Evolutionary conservation across 1,140 invertebrate genomes (phyloP).

Genomic region (Lepidotrigona ventralis): DNA sequence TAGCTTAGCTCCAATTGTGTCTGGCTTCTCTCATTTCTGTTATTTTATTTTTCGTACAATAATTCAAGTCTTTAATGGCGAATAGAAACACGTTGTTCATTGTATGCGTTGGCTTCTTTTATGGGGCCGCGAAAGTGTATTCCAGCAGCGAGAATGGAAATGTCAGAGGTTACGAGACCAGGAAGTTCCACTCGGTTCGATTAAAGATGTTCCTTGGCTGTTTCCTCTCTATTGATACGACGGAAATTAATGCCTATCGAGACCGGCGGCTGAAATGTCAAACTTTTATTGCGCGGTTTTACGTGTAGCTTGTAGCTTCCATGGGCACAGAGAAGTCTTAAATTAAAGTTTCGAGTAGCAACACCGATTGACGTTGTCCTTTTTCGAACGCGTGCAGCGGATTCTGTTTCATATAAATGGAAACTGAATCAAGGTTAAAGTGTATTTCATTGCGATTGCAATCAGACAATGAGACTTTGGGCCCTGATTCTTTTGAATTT

Average conservation of each 20-base stretch:
- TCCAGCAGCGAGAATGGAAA: background rate
- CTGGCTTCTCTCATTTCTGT: background rate
- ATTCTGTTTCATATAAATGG: background rate
- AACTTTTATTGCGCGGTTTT: slow-evolving; percentile 16
- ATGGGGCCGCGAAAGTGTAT: background rate
- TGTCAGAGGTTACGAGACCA: slow-evolving; percentile 17
- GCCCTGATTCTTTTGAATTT: background rate
- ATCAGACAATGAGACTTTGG: background rate
- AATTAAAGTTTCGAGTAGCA: background rate
- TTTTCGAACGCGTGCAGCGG: too few species aligned
- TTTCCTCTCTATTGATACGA: background rate
- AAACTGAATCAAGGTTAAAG: background rate
- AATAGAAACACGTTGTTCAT: background rate
- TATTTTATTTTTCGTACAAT: background rate
- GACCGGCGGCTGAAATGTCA: background rate
- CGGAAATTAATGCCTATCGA: slow-evolving; percentile 23
- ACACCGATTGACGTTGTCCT: background rate
- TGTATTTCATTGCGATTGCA: background rate
- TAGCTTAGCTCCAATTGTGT: background rate
- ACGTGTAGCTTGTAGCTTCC: slow-evolving; percentile 5
- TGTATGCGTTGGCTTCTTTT: too few species aligned
- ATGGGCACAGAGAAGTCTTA: slow-evolving; percentile 9
- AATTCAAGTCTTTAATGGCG: background rate
- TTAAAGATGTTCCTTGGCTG: background rate
- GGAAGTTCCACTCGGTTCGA: background rate